These are phyloP conservation scores for Zeugodacus cucurbitae DNA, from an alignment of 1,140 invertebrate genomes.

Conservation along the genomic window DNA sequence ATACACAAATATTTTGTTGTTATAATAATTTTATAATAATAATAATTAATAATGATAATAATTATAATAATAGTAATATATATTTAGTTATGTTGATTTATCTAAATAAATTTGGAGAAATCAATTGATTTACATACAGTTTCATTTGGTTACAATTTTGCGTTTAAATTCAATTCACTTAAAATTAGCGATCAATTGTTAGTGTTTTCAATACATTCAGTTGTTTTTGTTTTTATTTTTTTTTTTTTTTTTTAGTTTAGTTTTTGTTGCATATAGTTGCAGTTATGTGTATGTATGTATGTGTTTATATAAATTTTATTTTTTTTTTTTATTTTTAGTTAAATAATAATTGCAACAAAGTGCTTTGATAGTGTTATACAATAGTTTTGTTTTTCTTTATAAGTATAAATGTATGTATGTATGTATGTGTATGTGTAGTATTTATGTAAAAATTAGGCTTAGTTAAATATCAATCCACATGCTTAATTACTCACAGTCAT, in stretches of 20 bases:
- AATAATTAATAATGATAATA: not conserved
- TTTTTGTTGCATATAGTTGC: not conserved
- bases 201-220: constrained; percentile 5
- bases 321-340: not conserved
- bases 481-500: constrained; percentile 37
- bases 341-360: not conserved
- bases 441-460: constrained; percentile 4
- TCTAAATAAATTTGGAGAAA: constrained; percentile 19
- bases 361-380: not conserved
- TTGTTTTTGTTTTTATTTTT: not conserved
- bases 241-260: not conserved
- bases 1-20: constrained; percentile 17
- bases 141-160: constrained; percentile 30
- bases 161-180: not conserved
- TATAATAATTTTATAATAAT: not conserved
- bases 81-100: not conserved
- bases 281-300: not conserved
- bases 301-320: not conserved
- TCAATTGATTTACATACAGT: constrained; percentile 25
- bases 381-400: not conserved
- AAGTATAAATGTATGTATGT: not conserved
- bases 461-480: constrained; percentile 19
- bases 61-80: not conserved
- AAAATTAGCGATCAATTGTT: not conserved
- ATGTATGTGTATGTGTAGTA: not conserved